Conservation (phyloP, 2,113 vertebrate species). For the Nothocercus nigrocapillus region DNA sequence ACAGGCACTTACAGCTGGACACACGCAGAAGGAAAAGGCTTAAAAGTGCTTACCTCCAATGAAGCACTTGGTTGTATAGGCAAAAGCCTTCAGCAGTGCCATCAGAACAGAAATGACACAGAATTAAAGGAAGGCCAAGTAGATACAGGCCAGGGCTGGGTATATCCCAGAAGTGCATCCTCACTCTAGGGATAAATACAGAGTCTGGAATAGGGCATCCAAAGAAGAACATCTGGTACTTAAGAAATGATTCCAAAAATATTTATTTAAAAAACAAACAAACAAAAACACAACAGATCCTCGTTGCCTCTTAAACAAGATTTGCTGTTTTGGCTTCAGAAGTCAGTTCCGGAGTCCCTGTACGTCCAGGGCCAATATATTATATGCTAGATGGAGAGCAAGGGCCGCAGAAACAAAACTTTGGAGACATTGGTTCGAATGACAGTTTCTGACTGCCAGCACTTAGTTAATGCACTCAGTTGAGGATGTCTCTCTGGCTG, state of each 20-base stretch:
- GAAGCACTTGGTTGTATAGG: background rate
- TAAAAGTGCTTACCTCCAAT: background rate
- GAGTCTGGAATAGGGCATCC: background rate
- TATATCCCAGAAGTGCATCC: background rate
- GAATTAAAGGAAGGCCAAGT: background rate
- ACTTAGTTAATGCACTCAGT: background rate
- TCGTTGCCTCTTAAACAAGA: background rate
- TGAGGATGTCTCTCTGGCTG: background rate
- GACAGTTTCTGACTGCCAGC: constrained; percentile 22
- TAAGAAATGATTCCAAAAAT: background rate
- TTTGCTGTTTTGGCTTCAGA: background rate
- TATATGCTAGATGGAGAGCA: too few relatives aligned
- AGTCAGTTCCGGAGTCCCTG: background rate
- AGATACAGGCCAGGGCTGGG: background rate
- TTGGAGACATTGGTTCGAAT: constrained; percentile 32
- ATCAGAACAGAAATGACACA: background rate
- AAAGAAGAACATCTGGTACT: background rate
- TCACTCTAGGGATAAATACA: background rate
- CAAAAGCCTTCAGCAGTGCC: background rate
- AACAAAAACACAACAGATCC: background rate
- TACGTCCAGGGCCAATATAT: background rate
- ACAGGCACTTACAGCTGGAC: background rate
- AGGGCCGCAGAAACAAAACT: background rate
- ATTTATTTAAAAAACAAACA: constrained; percentile 1
- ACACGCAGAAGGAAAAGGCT: background rate